A percentile compares a stretch with the other conserved stretches of the same genome.
Evolutionary conservation across 2,113 vertebrate species (phyloP).

Genomic region (Machaerirhynchus nigripectus): DNA sequence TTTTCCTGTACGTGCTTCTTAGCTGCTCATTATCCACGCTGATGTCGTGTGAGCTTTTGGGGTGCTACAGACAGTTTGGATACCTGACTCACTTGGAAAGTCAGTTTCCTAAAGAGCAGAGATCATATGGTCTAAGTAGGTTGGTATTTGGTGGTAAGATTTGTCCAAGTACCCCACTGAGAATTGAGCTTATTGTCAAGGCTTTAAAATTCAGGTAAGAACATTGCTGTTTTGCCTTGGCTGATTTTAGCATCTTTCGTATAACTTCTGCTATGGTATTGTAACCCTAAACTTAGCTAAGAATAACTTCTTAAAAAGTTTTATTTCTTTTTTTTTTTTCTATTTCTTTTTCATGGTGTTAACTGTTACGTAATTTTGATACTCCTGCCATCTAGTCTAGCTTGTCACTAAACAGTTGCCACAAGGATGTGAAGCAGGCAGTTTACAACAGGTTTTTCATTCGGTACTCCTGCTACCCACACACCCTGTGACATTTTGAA

Average conservation of each 20-base stretch:
- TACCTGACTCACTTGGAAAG: not conserved
- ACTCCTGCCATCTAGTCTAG: not conserved
- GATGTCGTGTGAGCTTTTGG: accelerated
- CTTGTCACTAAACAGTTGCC: not conserved
- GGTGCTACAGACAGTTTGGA: not conserved
- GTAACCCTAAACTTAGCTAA: not conserved
- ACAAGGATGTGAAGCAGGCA: not conserved
- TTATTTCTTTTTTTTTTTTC: too few relatives aligned
- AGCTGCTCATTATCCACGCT: not conserved
- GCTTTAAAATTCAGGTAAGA: not conserved
- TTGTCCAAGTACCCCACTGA: not conserved
- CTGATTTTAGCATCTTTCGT: not conserved
- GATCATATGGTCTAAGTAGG: not conserved
- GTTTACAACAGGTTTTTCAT: not conserved
- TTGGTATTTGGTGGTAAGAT: not conserved
- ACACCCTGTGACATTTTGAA: not conserved
- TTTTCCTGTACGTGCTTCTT: not conserved
- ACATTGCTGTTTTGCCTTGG: not conserved
- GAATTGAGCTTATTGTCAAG: not conserved
- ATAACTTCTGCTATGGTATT: not conserved
- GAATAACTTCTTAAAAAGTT: not conserved
- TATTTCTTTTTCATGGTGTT: not conserved
- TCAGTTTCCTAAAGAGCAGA: not conserved
- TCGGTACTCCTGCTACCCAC: not conserved
- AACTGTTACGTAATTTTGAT: not conserved